phyloP scores from a whole-genome alignment of 2,113 vertebrate genomes.

The Alligator sinensis region DNA sequence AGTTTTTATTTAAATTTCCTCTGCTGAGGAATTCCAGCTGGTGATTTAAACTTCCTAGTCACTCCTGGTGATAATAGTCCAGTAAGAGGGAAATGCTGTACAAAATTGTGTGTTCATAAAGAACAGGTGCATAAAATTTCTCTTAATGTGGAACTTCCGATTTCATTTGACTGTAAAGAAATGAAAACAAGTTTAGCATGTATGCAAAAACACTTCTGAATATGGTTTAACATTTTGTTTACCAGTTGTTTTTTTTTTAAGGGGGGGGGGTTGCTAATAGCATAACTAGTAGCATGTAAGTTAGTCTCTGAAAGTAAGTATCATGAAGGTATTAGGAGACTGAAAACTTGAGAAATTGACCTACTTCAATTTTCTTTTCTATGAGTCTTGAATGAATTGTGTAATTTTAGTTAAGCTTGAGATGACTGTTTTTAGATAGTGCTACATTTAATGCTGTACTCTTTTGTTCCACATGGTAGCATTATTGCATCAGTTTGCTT shows the following conservation, averaged over 20 bases:
- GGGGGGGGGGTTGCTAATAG: neutral
- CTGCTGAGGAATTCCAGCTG: neutral
- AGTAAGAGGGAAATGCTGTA: neutral
- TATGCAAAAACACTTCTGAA: neutral
- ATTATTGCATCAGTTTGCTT: neutral
- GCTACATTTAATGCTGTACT: accelerated
- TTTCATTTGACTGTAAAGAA: neutral
- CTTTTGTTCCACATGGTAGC: conserved; percentile 7
- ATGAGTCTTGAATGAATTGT: neutral
- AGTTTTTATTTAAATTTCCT: neutral
- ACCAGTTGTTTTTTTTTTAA: neutral
- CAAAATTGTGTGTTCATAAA: neutral
- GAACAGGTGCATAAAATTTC: neutral
- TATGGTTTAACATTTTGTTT: conserved; percentile 24
- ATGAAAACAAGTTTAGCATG: neutral
- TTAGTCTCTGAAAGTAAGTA: neutral
- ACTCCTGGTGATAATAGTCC: neutral
- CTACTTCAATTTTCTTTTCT: conserved; percentile 37
- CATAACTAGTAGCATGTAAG: neutral
- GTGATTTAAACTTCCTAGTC: neutral
- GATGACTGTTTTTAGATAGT: neutral
- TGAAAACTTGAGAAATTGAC: conserved; percentile 32
- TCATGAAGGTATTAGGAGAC: neutral
- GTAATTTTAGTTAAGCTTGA: conserved; percentile 31
- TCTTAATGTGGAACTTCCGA: neutral